Conservation (phyloP, 2,797 vertebrate species). For the Chromobotia macracanthus region DNA sequence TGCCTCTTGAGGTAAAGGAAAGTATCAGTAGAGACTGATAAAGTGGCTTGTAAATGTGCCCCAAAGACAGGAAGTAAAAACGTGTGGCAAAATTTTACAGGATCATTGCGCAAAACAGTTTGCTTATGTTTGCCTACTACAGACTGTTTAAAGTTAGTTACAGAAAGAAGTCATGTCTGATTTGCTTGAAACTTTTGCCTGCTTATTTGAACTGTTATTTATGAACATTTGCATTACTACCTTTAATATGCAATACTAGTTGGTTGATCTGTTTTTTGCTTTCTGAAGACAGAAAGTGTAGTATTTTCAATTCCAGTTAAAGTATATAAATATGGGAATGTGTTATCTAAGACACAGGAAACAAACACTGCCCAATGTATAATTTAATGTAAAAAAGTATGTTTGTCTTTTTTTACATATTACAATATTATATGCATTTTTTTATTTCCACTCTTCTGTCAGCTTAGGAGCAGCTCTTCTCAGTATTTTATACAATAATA, state of each 20-base stretch:
- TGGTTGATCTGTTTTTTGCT: background rate
- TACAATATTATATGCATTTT: background rate
- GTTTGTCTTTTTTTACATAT: background rate
- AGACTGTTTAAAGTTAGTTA: background rate
- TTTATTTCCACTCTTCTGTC: background rate
- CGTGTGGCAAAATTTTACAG: conserved; percentile 4
- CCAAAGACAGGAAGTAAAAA: conserved; percentile 16
- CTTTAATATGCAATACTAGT: background rate
- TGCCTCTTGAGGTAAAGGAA: conserved; percentile 92
- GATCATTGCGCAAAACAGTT: conserved; percentile 29
- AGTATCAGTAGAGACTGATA: conserved; percentile 85
- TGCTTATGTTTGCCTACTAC: background rate
- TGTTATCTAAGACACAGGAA: no score
- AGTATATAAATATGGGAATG: no score
- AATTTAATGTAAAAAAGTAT: background rate
- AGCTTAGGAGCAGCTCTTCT: background rate
- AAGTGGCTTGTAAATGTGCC: conserved; percentile 75
- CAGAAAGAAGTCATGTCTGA: background rate
- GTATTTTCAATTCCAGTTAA: no score
- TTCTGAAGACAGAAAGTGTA: background rate
- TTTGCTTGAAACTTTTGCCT: background rate
- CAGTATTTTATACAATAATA: background rate
- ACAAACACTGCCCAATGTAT: background rate
- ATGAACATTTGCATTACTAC: background rate
- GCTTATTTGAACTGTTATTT: background rate